A percentile compares a stretch with the other conserved stretches of the same genome.
These are phyloP conservation scores for Protobothrops mucrosquamatus DNA, from an alignment of 2,113 vertebrate genomes.

Conservation along the genomic window DNA sequence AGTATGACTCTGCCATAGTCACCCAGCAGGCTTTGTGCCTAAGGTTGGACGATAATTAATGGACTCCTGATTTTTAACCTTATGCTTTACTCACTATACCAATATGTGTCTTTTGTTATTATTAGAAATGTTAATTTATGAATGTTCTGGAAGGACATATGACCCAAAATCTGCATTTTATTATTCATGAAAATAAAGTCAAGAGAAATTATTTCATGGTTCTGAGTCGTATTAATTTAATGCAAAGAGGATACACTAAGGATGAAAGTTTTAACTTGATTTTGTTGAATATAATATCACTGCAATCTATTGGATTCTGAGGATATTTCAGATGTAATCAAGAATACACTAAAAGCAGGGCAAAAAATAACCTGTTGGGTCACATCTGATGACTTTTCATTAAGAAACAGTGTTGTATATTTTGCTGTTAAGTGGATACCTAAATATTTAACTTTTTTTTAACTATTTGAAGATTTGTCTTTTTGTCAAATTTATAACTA, in stretches of 20 bases:
- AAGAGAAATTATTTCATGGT: neutral
- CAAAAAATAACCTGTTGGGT: neutral
- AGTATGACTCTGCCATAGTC: neutral
- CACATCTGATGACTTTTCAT: conserved; percentile 2
- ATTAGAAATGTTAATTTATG: neutral
- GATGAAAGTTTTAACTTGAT: neutral
- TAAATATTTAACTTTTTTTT: too few species aligned
- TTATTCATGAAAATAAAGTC: neutral
- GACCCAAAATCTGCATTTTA: neutral
- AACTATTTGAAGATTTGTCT: too few species aligned
- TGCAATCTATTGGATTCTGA: neutral
- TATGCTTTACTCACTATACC: neutral
- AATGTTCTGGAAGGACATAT: neutral
- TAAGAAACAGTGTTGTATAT: neutral
- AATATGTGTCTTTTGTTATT: neutral
- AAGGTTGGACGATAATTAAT: neutral
- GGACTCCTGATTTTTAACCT: neutral
- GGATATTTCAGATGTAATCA: neutral
- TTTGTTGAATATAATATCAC: neutral
- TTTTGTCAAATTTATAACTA: too few species aligned
- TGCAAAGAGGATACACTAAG: neutral
- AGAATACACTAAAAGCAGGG: neutral
- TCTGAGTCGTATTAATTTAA: neutral
- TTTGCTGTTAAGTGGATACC: too few species aligned
- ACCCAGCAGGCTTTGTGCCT: neutral